Evolutionary conservation across 2,797 vertebrate species (phyloP).

Genomic region (Pipistrellus pygmaeus): DNA sequence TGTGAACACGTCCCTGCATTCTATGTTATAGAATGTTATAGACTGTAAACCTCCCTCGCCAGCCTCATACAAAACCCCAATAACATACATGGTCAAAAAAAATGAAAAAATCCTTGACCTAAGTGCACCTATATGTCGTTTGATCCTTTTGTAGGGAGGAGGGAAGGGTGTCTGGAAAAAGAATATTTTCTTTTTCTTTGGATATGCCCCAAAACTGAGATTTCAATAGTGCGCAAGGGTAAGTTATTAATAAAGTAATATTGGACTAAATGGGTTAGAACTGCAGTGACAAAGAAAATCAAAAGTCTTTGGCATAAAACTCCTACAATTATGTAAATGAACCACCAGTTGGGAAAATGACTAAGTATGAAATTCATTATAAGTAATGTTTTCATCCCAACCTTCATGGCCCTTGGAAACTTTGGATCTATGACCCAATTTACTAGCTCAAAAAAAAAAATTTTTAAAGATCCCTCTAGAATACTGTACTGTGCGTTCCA

Average conservation of each 20-base stretch:
- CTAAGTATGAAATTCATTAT: slow-evolving; percentile 51
- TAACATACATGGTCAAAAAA: not conserved
- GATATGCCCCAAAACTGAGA: not conserved
- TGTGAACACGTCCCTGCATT: not conserved
- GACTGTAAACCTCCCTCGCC: not conserved
- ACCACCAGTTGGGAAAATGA: slow-evolving; percentile 59
- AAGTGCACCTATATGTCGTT: not conserved
- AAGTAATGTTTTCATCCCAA: slow-evolving; percentile 69
- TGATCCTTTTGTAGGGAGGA: not conserved
- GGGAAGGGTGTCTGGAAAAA: not conserved
- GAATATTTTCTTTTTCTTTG: not conserved
- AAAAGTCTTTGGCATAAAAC: slow-evolving; percentile 47
- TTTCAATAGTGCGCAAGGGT: not conserved
- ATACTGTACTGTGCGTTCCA: slow-evolving; percentile 23
- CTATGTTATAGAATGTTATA: not conserved
- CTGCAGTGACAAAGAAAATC: slow-evolving; percentile 41
- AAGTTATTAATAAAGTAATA: slow-evolving; percentile 42
- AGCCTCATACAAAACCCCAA: not conserved
- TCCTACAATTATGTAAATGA: slow-evolving; percentile 58
- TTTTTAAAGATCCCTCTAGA: not conserved
- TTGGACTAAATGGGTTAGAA: slow-evolving; percentile 15
- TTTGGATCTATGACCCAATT: slow-evolving; percentile 52
- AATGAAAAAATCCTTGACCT: slow-evolving; percentile 21
- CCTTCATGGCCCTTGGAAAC: slow-evolving; percentile 60
- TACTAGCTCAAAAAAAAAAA: slow-evolving; percentile 65